Base-by-base conservation (phyloP, 2,888 invertebrate genomes). In the Oxycera nigricornis region DNA sequence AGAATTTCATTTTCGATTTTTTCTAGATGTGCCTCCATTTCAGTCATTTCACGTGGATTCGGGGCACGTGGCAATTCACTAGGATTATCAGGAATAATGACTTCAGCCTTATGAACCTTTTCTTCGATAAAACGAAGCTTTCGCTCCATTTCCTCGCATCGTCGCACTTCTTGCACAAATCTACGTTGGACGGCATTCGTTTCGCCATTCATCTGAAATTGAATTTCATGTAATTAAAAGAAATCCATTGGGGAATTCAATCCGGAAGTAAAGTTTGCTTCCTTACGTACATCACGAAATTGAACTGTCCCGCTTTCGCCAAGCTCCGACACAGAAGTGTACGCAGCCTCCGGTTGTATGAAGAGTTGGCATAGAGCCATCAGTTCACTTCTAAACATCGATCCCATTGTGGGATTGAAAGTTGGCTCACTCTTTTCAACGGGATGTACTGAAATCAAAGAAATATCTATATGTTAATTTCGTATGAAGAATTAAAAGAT, bases 261-360 rank as follows among this genome's bases (percentile, higher is more conserved):
- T 2, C 24, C 24, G 1, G 3, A 24, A 55, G 9, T 22, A 6
- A 22, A 55, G 46, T 7, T 35, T 6, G 35, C 11, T 35, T 35
- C n/a, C n/a, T n/a, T 7, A 31, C 96, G 92, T 88, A 97, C 96
- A 87, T 97, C 97, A 86, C 96, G 91, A 84, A 98, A 98, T 88
- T 97, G 97, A 59, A 96, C 96, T 75, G 94, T 90, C 77, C 96
- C 97, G 39, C 93, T 91, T 86, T 97, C 97, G 73, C 97, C 97
- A 76, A 98, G 88, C 86, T 97, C 96, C 1, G 97, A 95, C 76
- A 97, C 92, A 78, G 95, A 94, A 79, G 93, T 92, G 86, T 97
- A 98, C 0, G 96, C 96, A 35, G 97, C 94, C 87, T 97, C 97
- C 24, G 96, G 95, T 86, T 97, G 97, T 80, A 97, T 93, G 87